phyloP scores from a whole-genome alignment of 2,888 invertebrate genomes.

The Pimpla rufipes region DNA sequence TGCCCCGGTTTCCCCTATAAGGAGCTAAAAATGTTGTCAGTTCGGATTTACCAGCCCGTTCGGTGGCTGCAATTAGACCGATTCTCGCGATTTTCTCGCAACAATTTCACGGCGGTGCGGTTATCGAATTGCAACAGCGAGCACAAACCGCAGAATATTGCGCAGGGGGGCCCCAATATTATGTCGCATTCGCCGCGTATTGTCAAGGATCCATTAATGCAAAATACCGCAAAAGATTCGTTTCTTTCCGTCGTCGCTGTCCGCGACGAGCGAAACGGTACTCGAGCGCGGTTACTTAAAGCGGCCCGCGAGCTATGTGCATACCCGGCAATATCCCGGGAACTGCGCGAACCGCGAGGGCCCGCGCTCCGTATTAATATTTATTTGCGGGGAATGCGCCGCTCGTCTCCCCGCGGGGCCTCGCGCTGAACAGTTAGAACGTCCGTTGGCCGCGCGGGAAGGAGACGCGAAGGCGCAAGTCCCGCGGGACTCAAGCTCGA shows the following conservation, averaged over 20 bases:
- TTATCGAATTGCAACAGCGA: background rate
- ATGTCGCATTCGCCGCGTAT: background rate
- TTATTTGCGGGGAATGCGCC: slow-evolving; percentile 57
- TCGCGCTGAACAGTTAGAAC: slow-evolving; percentile 60
- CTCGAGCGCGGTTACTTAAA: background rate
- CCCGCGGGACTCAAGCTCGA: slow-evolving; percentile 1
- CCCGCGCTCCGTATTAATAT: slow-evolving; percentile 60
- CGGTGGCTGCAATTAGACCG: no score
- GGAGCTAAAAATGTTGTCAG: no score
- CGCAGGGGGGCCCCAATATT: background rate
- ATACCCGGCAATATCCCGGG: slow-evolving; percentile 18
- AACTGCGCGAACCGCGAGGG: slow-evolving; percentile 23
- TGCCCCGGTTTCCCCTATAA: no score
- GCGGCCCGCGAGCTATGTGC: background rate
- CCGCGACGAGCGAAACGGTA: slow-evolving; percentile 20
- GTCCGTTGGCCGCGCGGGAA: slow-evolving; percentile 25
- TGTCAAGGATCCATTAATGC: background rate
- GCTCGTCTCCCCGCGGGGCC: slow-evolving; percentile 24
- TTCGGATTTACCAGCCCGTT: no score
- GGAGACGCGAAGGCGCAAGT: slow-evolving; percentile 12
- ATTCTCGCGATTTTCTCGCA: background rate
- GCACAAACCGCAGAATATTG: slow-evolving; percentile 16
- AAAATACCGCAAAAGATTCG: slow-evolving; percentile 8
- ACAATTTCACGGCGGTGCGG: background rate
- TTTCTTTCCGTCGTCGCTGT: slow-evolving; percentile 2